Conservation (phyloP, 2,888 invertebrate species). For the Crematogaster levior region DNA sequence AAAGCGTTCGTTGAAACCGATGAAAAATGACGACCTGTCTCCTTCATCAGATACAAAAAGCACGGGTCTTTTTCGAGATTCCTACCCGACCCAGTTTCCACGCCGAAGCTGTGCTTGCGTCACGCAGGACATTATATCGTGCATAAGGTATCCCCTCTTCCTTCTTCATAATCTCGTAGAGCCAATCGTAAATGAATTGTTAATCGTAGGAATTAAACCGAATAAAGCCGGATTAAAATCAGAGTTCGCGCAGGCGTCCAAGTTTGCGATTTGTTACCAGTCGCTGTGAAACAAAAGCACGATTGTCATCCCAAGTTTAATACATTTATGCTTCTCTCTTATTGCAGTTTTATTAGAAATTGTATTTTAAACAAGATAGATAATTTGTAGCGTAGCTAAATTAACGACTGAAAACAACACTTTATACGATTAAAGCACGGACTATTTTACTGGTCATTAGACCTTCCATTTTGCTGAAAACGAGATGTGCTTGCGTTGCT, state of each 20-base stretch:
- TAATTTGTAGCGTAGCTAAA: not conserved
- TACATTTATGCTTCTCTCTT: not conserved
- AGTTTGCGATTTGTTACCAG: not conserved
- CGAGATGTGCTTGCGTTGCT: not conserved
- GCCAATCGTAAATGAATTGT: slow-evolving; percentile 29
- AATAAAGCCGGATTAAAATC: slow-evolving; percentile 47
- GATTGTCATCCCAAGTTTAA: not conserved
- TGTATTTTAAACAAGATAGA: not conserved
- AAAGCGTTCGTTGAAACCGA: slow-evolving; percentile 19
- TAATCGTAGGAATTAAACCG: slow-evolving; percentile 32
- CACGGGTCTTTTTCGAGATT: slow-evolving; percentile 38
- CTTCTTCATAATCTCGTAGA: slow-evolving; percentile 48
- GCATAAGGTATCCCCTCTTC: slow-evolving; percentile 52
- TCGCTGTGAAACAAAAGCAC: not conserved
- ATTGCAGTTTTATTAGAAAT: not conserved
- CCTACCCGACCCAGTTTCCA: slow-evolving; percentile 62
- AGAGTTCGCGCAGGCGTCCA: not conserved
- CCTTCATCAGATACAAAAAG: slow-evolving; percentile 33
- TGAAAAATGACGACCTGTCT: slow-evolving; percentile 27
- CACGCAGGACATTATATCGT: slow-evolving; percentile 59
- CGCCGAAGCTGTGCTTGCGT: slow-evolving; percentile 56
- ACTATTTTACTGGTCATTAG: not conserved
- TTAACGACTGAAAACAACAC: not conserved
- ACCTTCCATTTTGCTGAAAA: not conserved
- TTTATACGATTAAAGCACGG: not conserved